Base-by-base conservation (phyloP, 2,888 invertebrate species). In the Julus scandinavius region DNA sequence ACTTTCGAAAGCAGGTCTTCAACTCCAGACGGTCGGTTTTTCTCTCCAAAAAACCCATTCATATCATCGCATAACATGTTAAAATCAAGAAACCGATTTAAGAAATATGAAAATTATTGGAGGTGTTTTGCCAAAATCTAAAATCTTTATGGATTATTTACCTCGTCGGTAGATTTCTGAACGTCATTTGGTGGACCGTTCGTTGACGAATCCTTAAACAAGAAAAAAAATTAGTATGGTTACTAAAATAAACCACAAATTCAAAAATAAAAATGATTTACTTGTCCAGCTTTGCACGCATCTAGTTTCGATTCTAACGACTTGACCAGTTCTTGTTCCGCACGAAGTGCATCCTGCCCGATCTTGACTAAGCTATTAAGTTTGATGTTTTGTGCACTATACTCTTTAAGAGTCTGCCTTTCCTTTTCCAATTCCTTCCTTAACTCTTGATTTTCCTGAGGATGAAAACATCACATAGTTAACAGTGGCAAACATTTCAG, bases 281-380 rank as follows among this genome's bases (percentile, higher is more conserved):
- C 86, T 49, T 45, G 45, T 45, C 29, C 45, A 1, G n/a, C 49
- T 29, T 86, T 40, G 20, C 45, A 13, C 41, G 17, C 49, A 4
- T 86, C 86, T 13, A 86, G 86, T 49, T 86, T 86, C 13, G 38
- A 15, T 50, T 91, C 90, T 86, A 92, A 90, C 88, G 91, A 90
- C 87, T 91, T 90, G 29, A 92, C 92, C 49, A 91, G 89, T 86
- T 91, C 91, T 90, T 92, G 92, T 89, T 92, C 92, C 88, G 91
- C 91, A 38, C 90, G 90, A 29, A 92, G 90, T 13, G 92, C 91
- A 90, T 92, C 92, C 89, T 92, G 92, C 1, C 92, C 92, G 20
- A 92, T 92, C 90, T 92, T 92, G 88, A 92, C 91, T 89, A 92
- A 91, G 63, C 92, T 90, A 89, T 91, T 92, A 72, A 92, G 90